Evolutionary conservation across 2,113 vertebrate species (phyloP).

Genomic region (Ailurus styani): DNA sequence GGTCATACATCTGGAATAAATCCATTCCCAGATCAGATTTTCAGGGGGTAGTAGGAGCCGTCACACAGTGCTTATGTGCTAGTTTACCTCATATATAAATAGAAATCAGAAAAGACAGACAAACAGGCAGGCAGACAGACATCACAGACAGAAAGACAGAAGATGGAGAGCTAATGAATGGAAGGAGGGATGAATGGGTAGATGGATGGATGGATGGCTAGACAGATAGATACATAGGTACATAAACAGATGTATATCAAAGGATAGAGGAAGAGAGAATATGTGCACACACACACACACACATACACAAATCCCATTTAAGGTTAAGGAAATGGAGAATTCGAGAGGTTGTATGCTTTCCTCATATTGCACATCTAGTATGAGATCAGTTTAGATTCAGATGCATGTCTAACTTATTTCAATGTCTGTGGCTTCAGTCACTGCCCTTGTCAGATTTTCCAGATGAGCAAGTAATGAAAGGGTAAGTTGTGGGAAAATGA

Average conservation of each 20-base stretch:
- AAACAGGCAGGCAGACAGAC: too few relatives aligned
- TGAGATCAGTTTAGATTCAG: background rate
- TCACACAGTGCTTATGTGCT: background rate
- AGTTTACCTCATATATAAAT: background rate
- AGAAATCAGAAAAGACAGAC: background rate
- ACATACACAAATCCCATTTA: background rate
- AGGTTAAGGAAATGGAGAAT: background rate
- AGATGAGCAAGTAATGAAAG: background rate
- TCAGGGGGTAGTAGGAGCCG: background rate
- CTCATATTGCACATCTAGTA: background rate
- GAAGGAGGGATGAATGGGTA: background rate
- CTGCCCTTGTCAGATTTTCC: background rate
- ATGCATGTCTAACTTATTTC: background rate
- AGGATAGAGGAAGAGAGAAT: background rate
- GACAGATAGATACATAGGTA: too few relatives aligned
- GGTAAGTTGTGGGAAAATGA: background rate
- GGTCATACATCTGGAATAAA: background rate
- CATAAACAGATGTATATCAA: background rate
- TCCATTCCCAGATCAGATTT: background rate
- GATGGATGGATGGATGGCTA: background rate
- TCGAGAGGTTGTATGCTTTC: background rate
- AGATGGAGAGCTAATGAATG: background rate
- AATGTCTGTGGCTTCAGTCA: background rate
- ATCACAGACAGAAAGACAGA: background rate
- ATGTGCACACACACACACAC: background rate